Conservation (phyloP, 2,888 invertebrate genomes). For the Netelia virgata region DNA sequence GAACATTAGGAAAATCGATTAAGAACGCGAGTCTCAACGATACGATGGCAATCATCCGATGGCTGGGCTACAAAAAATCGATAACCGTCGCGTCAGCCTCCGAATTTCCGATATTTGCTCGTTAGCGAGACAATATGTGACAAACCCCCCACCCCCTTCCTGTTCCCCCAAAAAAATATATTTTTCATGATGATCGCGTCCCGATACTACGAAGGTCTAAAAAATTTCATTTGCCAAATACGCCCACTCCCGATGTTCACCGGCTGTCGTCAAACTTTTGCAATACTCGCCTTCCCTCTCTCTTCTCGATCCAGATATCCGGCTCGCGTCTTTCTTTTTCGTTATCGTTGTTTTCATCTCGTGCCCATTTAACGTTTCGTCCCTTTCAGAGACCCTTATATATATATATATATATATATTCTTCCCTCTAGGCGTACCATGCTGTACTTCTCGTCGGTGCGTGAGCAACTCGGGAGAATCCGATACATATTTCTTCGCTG, state of each 20-base stretch:
- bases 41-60: no score
- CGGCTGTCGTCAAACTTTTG: slow-evolving; percentile 54
- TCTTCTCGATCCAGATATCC: neutral
- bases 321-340: neutral
- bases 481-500: slow-evolving; percentile 41
- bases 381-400: slow-evolving; percentile 1
- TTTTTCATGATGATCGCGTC: neutral
- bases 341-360: slow-evolving; percentile 1
- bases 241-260: slow-evolving; percentile 11
- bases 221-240: neutral
- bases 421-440: neutral
- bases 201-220: neutral
- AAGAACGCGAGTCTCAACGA: no score
- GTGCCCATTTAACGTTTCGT: neutral
- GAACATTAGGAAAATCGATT: no score
- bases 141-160: neutral
- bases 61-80: no score
- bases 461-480: slow-evolving; percentile 1
- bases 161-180: neutral
- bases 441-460: neutral
- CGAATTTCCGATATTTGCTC: neutral
- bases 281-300: slow-evolving; percentile 45
- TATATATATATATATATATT: no score
- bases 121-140: neutral
- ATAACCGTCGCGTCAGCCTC: no score